Evolutionary conservation across 2,797 vertebrate genomes (phyloP), one percentile per base, ranked within the genome.

Genomic region (Melanotaenia maccullochi): DNA sequence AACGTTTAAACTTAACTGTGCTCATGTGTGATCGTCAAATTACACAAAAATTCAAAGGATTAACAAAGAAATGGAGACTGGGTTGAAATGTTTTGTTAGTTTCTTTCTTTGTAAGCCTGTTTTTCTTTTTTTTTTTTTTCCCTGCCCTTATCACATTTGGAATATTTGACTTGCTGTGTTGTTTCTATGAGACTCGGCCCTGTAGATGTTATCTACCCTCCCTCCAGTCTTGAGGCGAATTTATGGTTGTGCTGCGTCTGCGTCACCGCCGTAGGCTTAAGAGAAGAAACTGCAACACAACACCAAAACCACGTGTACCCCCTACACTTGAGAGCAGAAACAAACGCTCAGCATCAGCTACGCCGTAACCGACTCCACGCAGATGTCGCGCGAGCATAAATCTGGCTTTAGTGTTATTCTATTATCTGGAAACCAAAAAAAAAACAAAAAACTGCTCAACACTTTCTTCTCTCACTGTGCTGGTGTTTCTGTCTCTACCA

Each of bases 401-500:
- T 30, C 4, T 30, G 28, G 9, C 36, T 38, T 38, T 14, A 40
- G 12, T 40, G 38, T 42, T 18, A 1, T 4, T 42, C 14, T 42
- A 3, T 42, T 42, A 42, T 42, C 40, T 42, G 47, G 9, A 86
- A 86, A 81, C 79, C 54, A 51, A 76, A 30, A 30, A 30, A 28
- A 28, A 28, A 30, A n/a, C n/a, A n/a, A 4, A 30, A 73, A 9
- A 52, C 51, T 18, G 0, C 6, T 79, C 57, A 14, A 75, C 82
- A 47, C 62, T 58, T n/a, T 76, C 61, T 16, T 52, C 68, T 60
- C 57, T 78, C 44, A 16, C 69, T 64, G 42, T 7, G 4, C 35
- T 38, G 30, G 14, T 61, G 54, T 65, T 36, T 69, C 60, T 47
- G 12, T 38, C 36, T 38, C 36, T 38, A 38, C 12, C 55, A 65